Evolutionary conservation across 2,888 invertebrate genomes (phyloP), one percentile per base, ranked within the genome.

Genomic region (Oscheius sp.): DNA sequence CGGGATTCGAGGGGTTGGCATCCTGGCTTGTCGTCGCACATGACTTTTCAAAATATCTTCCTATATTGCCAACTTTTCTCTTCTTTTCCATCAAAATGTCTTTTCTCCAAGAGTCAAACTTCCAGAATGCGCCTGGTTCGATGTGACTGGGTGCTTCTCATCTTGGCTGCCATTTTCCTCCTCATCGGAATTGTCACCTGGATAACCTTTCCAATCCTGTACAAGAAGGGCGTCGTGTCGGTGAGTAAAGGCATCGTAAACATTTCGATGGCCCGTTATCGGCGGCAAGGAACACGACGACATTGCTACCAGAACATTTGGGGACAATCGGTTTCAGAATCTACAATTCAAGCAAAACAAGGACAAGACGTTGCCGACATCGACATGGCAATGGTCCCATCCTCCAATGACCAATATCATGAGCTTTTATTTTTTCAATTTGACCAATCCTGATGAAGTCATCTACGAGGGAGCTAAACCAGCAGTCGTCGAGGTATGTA

Each of bases 391-490:
- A 52, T 75, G 70, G 49, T 72, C 78, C 1, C 74, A 75, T 69
- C 81, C 81, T 7, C 77, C 76, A 18, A 76, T 79, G 56, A 74
- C 3, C 0, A 81, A 81, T 27, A 56, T 79, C 1, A 79, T 81
- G 79, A 76, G 72, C 46, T 86, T 86, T 70, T 82, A 79, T 69
- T 78, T 86, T 59, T 86, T 82, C 77, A 85, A 85, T 72, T 59
- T 86, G 2, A 82, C 82, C 9, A 86, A 86, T 73, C 78, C 80
- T 2, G 83, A 84, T 21, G 83, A 83, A 52, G 72, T 86, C n/a
- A 76, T 75, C 16, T 85, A 78, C 45, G 70, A 76, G 13, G 82
- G 81, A 0, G 84, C 76, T 1, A 74, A 75, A 13, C 85, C 85
- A 9, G 46, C 66, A 7, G 58, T 85, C 21, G 66, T 74, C 9